Percentiles rank a stretch among this genome's conserved stretches.
These are phyloP conservation scores for Pararge aegeria DNA, from an alignment of 1,140 invertebrate species.

Conservation along the genomic window DNA sequence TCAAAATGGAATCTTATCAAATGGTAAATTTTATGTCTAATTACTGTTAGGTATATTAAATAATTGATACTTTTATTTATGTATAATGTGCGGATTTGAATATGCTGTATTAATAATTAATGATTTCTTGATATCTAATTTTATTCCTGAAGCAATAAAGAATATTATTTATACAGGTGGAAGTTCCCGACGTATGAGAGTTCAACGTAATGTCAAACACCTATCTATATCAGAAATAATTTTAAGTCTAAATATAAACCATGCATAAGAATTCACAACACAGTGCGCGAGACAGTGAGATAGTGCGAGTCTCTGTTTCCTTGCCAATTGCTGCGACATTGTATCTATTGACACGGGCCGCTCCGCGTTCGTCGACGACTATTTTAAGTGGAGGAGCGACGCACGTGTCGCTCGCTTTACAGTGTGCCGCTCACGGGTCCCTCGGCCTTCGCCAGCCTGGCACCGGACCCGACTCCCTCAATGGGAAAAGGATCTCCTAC, in stretches of 20 bases:
- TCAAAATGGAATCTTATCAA: too few relatives aligned
- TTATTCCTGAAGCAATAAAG: conserved; percentile 12
- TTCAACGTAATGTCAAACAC: conserved; percentile 79
- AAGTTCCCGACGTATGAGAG: conserved; percentile 75
- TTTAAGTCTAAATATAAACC: conserved; percentile 76
- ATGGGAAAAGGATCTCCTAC: conserved; percentile 47
- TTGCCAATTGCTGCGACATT: conserved; percentile 77
- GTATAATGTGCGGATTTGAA: too few relatives aligned
- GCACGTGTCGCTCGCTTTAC: conserved; percentile 44
- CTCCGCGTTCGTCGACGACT: conserved; percentile 61
- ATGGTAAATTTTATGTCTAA: too few relatives aligned
- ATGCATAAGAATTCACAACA: conserved; percentile 79
- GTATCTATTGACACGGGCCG: conserved; percentile 73
- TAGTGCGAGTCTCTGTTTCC: conserved; percentile 75
- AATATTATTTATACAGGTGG: conserved; percentile 70
- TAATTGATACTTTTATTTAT: too few relatives aligned
- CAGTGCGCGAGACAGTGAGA: conserved; percentile 76
- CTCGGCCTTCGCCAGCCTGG: conserved; percentile 27
- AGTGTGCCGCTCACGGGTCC: conserved; percentile 20
- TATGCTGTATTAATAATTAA: too few relatives aligned
- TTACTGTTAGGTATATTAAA: too few relatives aligned
- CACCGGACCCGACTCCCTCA: conserved; percentile 43
- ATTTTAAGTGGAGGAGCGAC: conserved; percentile 62
- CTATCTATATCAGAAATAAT: conserved; percentile 79
- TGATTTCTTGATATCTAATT: neutral